phyloP scores from a whole-genome alignment of 2,797 vertebrate genomes.

The Salarias fasciatus region DNA sequence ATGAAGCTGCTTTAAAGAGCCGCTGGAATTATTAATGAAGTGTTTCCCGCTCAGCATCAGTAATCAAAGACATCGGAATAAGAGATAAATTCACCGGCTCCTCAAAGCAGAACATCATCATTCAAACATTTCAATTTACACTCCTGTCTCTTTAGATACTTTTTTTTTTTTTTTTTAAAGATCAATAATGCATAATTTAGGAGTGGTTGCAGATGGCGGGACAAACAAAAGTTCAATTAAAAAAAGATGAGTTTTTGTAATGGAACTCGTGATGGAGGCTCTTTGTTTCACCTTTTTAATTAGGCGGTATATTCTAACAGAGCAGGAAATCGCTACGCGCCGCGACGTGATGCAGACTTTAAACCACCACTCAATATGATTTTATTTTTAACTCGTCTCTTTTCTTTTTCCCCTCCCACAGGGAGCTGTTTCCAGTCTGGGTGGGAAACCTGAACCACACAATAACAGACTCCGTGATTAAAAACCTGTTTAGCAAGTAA shows the following conservation, averaged over 20 bases:
- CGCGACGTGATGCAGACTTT: conserved; percentile 5
- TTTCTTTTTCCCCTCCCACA: conserved; percentile 43
- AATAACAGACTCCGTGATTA: conserved; percentile 60
- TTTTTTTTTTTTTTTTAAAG: too few relatives aligned
- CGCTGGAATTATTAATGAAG: too few relatives aligned
- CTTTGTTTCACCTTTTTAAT: conserved; percentile 20
- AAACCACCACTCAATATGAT: not conserved
- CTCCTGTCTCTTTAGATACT: not conserved
- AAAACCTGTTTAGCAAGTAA: conserved; percentile 77
- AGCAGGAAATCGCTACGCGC: conserved; percentile 33
- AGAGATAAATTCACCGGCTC: too few relatives aligned
- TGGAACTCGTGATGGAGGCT: conserved; percentile 2
- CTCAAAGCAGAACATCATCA: too few relatives aligned
- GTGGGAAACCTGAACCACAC: conserved; percentile 78
- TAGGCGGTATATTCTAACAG: conserved; percentile 9
- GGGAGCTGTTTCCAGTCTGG: conserved; percentile 86
- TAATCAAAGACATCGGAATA: too few relatives aligned
- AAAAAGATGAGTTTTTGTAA: conserved; percentile 5
- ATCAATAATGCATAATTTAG: not conserved
- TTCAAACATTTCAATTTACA: too few relatives aligned
- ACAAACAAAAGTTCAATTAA: conserved; percentile 3
- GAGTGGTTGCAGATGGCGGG: not conserved
- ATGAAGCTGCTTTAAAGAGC: too few relatives aligned
- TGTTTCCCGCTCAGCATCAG: too few relatives aligned
- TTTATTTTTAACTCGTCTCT: too few relatives aligned